A percentile compares a stretch with the other conserved stretches of the same genome.
These are phyloP conservation scores for Alligator sinensis DNA, from an alignment of 2,113 vertebrate species.

Conservation along the genomic window DNA sequence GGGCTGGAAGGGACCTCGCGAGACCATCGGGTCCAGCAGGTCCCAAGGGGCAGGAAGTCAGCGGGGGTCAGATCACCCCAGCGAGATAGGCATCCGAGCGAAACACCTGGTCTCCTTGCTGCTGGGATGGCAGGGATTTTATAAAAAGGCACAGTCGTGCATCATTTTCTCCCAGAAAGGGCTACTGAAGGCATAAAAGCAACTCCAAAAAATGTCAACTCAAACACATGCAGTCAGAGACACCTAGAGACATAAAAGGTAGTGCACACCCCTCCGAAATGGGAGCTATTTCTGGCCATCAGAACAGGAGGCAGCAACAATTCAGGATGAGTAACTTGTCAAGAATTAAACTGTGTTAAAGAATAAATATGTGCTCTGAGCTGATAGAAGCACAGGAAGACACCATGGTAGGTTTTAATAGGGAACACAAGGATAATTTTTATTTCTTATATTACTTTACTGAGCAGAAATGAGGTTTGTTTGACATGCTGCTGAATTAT, in stretches of 20 bases:
- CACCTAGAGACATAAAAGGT: neutral
- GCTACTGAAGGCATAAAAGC: accelerated
- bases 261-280: neutral
- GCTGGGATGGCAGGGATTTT: neutral
- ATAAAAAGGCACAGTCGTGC: neutral
- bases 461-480: neutral
- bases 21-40: too few species aligned
- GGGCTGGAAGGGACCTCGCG: too few species aligned
- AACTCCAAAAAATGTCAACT: accelerated
- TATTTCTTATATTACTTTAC: neutral
- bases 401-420: accelerated
- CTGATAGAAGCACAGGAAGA: neutral
- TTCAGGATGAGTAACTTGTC: neutral
- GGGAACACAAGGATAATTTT: neutral
- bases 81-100: too few species aligned
- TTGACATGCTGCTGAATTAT: neutral
- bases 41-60: too few species aligned
- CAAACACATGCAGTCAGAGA: neutral
- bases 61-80: too few species aligned
- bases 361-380: neutral
- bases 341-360: neutral
- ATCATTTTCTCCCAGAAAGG: neutral
- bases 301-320: slow-evolving; percentile 7
- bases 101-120: neutral
- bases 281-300: slow-evolving; percentile 53